Base-by-base conservation (phyloP, 2,888 invertebrate species). In the Epinotia ramella region DNA sequence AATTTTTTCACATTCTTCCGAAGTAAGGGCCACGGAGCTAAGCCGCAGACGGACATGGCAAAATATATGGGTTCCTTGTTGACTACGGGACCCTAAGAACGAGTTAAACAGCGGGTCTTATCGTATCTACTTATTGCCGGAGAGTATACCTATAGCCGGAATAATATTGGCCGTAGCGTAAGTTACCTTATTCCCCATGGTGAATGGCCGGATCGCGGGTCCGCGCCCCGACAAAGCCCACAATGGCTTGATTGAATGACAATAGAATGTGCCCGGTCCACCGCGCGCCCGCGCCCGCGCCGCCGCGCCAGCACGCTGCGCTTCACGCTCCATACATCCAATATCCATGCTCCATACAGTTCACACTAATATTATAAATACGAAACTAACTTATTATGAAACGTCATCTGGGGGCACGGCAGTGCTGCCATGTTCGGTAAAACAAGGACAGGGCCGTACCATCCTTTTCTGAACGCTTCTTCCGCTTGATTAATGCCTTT, bases 171-270 rank as follows among this genome's bases (percentile, higher is more conserved):
- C 59, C 53, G 40, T 53, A 73, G 67, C 62, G 24, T 49, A 73
- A 67, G 62, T 73, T 68, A 68, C 40, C 40, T 18, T 18, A 56
- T 70, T 67, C 44, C 73, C 73, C 66, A 66, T 73, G 67, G 53
- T 53, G 73, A 73, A 67, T 53, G 66, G 60, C 62, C 67, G 73
- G 44, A n/a, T n/a, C 60, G 57, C 67, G 73, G 53, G 67, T 24
- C 60, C 66, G 72, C 72, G 72, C 59, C 46, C 73, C 65, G 24
- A 62, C 73, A 73, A 67, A 73, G 44, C 60, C 46, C 62, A 73
- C 73, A 73, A 73, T 73, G 56, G 53, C 67, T 62, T 66, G 67
- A 68, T 73, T 73, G 73, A 73, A 62, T 73, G 73, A 73, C 73
- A 73, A 73, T 73, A 73, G 73, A 16, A 60, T n/a, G 53, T 53